Evolutionary conservation across 2,113 vertebrate species (phyloP).

Genomic region (Erythrocercus mccallii): DNA sequence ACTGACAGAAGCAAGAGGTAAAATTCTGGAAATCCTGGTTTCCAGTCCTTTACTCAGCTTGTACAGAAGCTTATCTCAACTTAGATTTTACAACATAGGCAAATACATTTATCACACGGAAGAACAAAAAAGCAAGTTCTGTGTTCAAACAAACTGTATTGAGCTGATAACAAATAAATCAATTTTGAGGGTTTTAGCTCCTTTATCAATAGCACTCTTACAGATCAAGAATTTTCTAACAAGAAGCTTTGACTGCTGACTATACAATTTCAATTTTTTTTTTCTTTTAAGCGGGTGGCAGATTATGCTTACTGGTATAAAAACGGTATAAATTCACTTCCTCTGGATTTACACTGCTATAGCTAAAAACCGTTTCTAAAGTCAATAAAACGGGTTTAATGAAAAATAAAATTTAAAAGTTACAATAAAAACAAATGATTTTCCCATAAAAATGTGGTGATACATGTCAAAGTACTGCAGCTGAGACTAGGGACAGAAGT

Average conservation of each 20-base stretch:
- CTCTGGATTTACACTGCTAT: conserved; percentile 13
- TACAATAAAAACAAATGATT: conserved; percentile 1
- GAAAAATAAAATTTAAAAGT: conserved; percentile 48
- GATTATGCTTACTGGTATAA: conserved; percentile 3
- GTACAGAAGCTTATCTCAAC: background rate
- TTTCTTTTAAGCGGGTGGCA: background rate
- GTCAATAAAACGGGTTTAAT: conserved; percentile 15
- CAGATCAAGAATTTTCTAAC: conserved; percentile 36
- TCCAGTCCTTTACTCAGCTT: background rate
- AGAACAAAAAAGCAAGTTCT: conserved; percentile 19
- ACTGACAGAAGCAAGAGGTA: background rate
- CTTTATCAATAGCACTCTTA: conserved; percentile 49
- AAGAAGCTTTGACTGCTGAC: conserved; percentile 37
- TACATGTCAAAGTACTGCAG: background rate
- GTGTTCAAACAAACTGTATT: conserved; percentile 40
- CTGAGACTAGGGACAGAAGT: background rate
- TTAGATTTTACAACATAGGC: background rate
- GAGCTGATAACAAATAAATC: conserved; percentile 58
- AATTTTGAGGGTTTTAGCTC: conserved; percentile 38
- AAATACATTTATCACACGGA: background rate
- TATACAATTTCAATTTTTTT: background rate
- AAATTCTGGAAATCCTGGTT: background rate
- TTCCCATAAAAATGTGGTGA: conserved; percentile 29
- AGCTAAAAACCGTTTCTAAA: background rate
- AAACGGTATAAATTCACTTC: background rate